Evolutionary conservation across 92 coral and sea anemone species (phyloP).

Genomic region (Umimayanthus chanpuru): DNA sequence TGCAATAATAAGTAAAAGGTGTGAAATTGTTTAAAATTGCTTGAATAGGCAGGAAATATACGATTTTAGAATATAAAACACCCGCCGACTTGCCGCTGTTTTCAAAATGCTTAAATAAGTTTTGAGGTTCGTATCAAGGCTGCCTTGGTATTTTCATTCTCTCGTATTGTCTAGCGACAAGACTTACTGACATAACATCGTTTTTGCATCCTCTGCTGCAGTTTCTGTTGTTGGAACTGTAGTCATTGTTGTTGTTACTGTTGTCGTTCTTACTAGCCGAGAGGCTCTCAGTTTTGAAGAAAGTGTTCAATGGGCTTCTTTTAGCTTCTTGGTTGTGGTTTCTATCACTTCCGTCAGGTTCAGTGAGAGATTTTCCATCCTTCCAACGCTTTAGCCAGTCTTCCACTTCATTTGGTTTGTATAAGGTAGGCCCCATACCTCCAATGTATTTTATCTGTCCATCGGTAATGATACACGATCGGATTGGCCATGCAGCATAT

Average conservation of each 20-base stretch:
- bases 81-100: no score
- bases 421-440: slow-evolving; percentile 68
- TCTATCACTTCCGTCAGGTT: background rate
- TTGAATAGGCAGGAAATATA: no score
- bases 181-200: background rate
- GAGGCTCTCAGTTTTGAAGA: no score
- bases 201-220: background rate
- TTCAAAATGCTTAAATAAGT: no score
- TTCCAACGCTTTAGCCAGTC: slow-evolving; percentile 54
- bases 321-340: background rate
- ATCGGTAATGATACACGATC: slow-evolving; percentile 58
- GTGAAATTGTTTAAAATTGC: no score
- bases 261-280: no score
- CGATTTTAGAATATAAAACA: no score
- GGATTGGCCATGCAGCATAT: slow-evolving; percentile 68
- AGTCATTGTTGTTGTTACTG: background rate
- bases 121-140: no score
- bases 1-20: no score
- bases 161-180: background rate
- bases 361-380: background rate
- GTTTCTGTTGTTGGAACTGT: background rate
- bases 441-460: slow-evolving; percentile 58
- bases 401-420: slow-evolving; percentile 49
- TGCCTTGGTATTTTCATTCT: background rate
- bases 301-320: background rate